phyloP scores from a whole-genome alignment of 1,140 invertebrate genomes.

The Pectinophora gossypiella region DNA sequence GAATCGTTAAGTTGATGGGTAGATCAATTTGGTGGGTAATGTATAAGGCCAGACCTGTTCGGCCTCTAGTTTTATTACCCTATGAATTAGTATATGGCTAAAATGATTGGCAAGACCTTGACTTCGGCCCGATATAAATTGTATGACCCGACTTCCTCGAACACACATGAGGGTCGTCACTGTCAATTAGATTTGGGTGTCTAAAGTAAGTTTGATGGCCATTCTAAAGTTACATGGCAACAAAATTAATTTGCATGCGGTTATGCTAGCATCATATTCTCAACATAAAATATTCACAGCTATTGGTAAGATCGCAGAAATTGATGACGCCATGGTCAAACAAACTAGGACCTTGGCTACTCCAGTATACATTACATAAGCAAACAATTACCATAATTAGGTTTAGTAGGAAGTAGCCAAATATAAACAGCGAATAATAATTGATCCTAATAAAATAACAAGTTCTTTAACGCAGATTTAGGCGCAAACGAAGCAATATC shows the following conservation, averaged over 20 bases:
- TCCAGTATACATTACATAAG: not conserved
- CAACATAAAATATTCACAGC: too few relatives aligned
- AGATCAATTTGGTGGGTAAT: conserved; percentile 7
- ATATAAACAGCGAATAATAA: too few relatives aligned
- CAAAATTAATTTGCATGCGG: too few relatives aligned
- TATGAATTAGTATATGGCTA: conserved; percentile 59
- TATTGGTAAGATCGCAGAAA: too few relatives aligned
- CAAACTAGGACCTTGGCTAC: not conserved
- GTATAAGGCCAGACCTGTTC: conserved; percentile 31
- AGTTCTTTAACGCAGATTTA: not conserved
- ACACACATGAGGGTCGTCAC: conserved; percentile 46
- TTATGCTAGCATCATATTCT: too few relatives aligned
- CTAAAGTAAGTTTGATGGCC: not conserved
- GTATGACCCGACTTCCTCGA: conserved; percentile 63
- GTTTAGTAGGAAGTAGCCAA: not conserved
- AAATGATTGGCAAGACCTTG: conserved; percentile 65
- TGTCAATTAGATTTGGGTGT: conserved; percentile 7
- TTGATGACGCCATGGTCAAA: not conserved
- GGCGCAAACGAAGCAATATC: too few relatives aligned
- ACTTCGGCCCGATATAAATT: conserved; percentile 65
- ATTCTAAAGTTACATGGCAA: too few relatives aligned
- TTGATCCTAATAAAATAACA: not conserved
- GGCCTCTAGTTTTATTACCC: conserved; percentile 58
- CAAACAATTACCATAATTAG: not conserved
- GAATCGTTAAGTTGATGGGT: not conserved